Evolutionary conservation across 2,888 invertebrate genomes (phyloP).

Genomic region (Glomeris marginata): DNA sequence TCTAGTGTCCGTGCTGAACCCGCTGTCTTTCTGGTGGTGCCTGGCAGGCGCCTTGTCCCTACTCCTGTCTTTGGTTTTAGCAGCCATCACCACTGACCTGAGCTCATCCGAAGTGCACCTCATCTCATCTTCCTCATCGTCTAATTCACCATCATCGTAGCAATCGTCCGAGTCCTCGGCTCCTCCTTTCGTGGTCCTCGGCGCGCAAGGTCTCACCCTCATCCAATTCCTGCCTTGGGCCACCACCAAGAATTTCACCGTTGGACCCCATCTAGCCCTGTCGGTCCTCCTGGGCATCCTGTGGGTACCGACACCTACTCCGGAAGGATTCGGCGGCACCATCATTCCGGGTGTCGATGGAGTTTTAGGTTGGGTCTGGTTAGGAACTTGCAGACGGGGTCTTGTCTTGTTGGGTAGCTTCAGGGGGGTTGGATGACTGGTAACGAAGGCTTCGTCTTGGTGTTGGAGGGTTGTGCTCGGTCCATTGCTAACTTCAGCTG

Average conservation of each 20-base stretch:
- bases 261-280: no score
- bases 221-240: slow-evolving; percentile 15
- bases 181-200: slow-evolving; percentile 25
- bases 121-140: slow-evolving; percentile 30
- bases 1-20: slow-evolving; percentile 84
- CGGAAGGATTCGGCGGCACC: no score
- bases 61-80: slow-evolving; percentile 1
- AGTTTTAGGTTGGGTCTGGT: no score
- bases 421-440: neutral
- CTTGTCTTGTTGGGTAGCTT: no score
- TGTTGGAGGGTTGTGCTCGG: neutral
- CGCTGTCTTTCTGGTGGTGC: slow-evolving; percentile 49
- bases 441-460: neutral
- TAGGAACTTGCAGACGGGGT: no score
- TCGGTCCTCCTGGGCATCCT: no score
- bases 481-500: neutral
- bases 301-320: no score
- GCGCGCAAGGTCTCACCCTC: slow-evolving; percentile 7
- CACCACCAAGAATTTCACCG: slow-evolving; percentile 14
- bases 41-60: neutral
- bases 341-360: no score
- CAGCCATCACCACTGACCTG: slow-evolving; percentile 7
- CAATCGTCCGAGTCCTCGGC: slow-evolving; percentile 35
- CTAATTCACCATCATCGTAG: no score
- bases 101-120: slow-evolving; percentile 12